A percentile compares a stretch with the other conserved stretches of the same genome.
Evolutionary conservation across 2,888 invertebrate genomes (phyloP).

Genomic region (Drosophila suboccidentalis): DNA sequence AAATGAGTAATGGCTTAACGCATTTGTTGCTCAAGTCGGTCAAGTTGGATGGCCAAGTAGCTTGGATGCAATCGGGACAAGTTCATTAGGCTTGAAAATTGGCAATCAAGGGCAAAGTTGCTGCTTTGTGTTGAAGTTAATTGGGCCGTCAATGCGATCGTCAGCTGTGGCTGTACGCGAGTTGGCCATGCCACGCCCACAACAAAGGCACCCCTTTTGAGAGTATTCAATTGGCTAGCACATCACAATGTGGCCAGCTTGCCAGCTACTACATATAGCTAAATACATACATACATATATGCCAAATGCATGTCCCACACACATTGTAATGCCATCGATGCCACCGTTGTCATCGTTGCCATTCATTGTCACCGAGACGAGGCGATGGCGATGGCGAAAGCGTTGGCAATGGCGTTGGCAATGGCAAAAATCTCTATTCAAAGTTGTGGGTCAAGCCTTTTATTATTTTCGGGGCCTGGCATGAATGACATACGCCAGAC

Average conservation of each 20-base stretch:
- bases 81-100: conserved; percentile 74
- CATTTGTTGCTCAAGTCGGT: conserved; percentile 13
- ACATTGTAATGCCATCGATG: conserved; percentile 5
- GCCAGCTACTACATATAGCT: not conserved
- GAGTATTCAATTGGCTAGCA: conserved; percentile 17
- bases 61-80: conserved; percentile 39
- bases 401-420: not conserved
- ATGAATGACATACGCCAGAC: conserved; percentile 20
- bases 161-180: conserved; percentile 36
- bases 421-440: not conserved
- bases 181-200: conserved; percentile 7
- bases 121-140: conserved; percentile 69
- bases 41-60: not conserved
- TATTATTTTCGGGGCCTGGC: conserved; percentile 9
- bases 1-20: not conserved
- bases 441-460: conserved; percentile 25
- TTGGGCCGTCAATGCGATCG: conserved; percentile 66
- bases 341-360: conserved; percentile 1
- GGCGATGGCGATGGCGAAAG: not conserved
- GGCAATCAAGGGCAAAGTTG: conserved; percentile 65
- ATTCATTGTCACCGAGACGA: not conserved
- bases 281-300: not conserved
- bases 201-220: conserved; percentile 30
- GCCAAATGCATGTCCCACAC: conserved; percentile 10
- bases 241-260: conserved; percentile 17